phyloP scores from a whole-genome alignment of 2,888 invertebrate genomes.

The Terebella lapidaria region DNA sequence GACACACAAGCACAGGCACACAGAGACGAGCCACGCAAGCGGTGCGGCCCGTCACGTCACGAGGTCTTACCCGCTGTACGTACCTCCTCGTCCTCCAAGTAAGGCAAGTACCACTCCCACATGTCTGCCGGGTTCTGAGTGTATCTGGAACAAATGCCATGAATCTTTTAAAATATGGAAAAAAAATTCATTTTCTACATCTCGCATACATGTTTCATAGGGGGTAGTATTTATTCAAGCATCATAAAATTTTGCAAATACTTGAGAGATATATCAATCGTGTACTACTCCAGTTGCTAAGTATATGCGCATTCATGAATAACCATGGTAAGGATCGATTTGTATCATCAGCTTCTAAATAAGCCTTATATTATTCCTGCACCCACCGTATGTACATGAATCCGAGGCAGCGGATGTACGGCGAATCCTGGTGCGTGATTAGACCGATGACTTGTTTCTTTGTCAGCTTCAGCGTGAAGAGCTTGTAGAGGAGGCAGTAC shows the following conservation, averaged over 20 bases:
- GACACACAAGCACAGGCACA: too few relatives aligned
- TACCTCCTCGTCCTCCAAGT: constrained; percentile 91
- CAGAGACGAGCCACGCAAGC: too few relatives aligned
- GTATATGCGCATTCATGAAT: too few relatives aligned
- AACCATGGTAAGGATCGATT: too few relatives aligned
- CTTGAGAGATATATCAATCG: too few relatives aligned
- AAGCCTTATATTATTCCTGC: neutral
- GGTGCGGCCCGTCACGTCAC: too few relatives aligned
- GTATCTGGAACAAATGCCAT: constrained; percentile 64
- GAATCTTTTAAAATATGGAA: neutral
- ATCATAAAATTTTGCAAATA: too few relatives aligned
- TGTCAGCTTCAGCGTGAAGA: constrained; percentile 93
- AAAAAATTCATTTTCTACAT: neutral
- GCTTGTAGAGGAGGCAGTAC: constrained; percentile 95
- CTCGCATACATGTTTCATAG: too few relatives aligned
- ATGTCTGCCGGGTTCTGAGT: constrained; percentile 93
- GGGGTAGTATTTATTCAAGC: too few relatives aligned
- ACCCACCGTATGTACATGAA: constrained; percentile 69
- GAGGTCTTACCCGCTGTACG: constrained; percentile 32
- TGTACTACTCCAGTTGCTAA: too few relatives aligned
- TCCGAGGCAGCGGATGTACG: constrained; percentile 93
- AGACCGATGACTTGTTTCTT: constrained; percentile 95
- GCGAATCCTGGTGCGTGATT: constrained; percentile 90
- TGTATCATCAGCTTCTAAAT: too few relatives aligned
- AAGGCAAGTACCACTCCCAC: constrained; percentile 95